A percentile compares a stretch with the other conserved stretches of the same genome.
Evolutionary conservation across 2,797 vertebrate genomes (phyloP).

Genomic region (Tympanoctomys barrerae): DNA sequence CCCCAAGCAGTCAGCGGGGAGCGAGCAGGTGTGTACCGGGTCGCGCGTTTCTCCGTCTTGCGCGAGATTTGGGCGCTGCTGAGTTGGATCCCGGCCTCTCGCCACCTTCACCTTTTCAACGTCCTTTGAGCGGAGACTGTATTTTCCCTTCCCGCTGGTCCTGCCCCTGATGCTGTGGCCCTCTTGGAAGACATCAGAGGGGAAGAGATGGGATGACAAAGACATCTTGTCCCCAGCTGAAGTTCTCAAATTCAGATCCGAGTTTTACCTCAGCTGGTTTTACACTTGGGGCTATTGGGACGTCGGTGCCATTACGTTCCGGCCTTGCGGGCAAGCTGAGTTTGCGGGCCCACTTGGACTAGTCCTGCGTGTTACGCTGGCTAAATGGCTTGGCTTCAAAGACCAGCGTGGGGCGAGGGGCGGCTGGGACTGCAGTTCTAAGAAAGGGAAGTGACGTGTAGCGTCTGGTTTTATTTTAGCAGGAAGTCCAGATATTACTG

Average conservation of each 20-base stretch:
- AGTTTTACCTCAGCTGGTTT: not conserved
- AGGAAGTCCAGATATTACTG: not conserved
- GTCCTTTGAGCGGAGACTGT: not conserved
- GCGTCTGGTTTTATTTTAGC: constrained; percentile 10
- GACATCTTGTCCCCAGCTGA: rapidly evolving
- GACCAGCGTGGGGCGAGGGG: not conserved
- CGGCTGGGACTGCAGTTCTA: not conserved
- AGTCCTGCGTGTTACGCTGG: not conserved
- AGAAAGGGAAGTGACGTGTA: not conserved
- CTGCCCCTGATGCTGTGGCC: not conserved
- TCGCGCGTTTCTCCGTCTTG: too few relatives aligned
- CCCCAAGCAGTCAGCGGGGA: not conserved
- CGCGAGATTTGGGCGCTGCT: not conserved
- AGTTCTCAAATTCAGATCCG: not conserved
- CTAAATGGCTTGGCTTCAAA: not conserved
- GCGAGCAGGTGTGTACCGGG: not conserved
- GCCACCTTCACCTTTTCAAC: not conserved
- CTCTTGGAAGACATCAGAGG: not conserved
- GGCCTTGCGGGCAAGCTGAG: not conserved
- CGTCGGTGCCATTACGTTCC: too few relatives aligned
- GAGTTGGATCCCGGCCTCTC: not conserved
- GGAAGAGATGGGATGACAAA: not conserved
- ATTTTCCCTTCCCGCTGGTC: not conserved
- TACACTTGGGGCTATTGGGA: not conserved
- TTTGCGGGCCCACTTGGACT: not conserved